Evolutionary conservation across 2,113 vertebrate species (phyloP), one percentile per base, ranked within the genome.

Genomic region (Microcebus lehilahytsara): DNA sequence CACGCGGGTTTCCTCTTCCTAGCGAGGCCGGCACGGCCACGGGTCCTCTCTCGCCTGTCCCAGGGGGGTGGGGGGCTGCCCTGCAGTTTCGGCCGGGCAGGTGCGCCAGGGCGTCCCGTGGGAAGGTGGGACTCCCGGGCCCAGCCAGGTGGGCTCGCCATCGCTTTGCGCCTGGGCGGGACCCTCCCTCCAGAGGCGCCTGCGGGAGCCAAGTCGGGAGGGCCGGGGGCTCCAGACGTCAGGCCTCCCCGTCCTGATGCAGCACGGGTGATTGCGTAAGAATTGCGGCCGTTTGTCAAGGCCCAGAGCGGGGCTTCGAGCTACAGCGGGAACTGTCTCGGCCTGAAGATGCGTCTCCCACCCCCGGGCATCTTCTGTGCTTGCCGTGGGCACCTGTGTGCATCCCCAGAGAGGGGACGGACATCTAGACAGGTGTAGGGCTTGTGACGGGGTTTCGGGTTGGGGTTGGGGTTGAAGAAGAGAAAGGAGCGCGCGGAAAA

Each of bases 401-500:
- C 37, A 6, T 27, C 74, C 0, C 74, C 42, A 20, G 46, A 13
- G 37, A 16, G 13, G 37, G 49, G 62, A n/a, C 42, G 4, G n/a
- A 11, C 2, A 4, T 23, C 51, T 5, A 22, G 53, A 37, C 16
- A 0, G 53, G 75, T n/a, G 27, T 42, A 5, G 51, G 22, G 2
- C 16, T 37, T 32, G 4, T 0, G 11, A 12, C 7, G 8, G 1
- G 46, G 60, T 23, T 1, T 56, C 17, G 37, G 40, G 42, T 27
- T 53, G 51, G 51, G 51, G 0, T 2, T 10, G 27, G 40, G 51
- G 32, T 2, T 27, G 60, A 16, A 0, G 0, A 10, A 27, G 60
- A 86, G n/a, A 34, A n/a, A 13, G 83, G 27, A 46, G 60, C 25
- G 34, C 2, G 3, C 9, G 2, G 78, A 32, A 42, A 62, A 46